Evolutionary conservation across 2,797 vertebrate genomes (phyloP), one percentile per base, ranked within the genome.

Genomic region (Mormyrops attenuatus): DNA sequence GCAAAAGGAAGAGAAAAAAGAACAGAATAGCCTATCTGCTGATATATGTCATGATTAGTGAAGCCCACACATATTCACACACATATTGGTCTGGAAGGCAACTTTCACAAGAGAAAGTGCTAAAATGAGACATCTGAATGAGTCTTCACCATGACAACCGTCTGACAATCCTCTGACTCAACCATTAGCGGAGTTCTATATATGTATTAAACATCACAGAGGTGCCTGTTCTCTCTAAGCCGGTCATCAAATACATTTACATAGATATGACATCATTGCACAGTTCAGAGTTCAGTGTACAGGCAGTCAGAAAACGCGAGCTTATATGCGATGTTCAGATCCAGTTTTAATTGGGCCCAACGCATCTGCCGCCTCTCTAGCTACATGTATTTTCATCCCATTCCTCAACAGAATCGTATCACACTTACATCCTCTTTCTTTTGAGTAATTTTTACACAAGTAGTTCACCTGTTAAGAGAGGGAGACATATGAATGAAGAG

Each of bases 401-500:
- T 11, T 2, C 30, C 55, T 13, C 50, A 34, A 38, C 41, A 50
- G 66, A 60, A 85, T 1, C 69, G 55, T 38, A 38, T 17, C 22
- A 89, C 60, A 93, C 96, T 94, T 93, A 97, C 96, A 95, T 94
- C 96, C 96, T 93, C 94, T 94, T 94, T 96, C 96, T 95, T 95
- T 96, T n/a, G 95, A 96, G 88, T 90, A 94, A 3, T 94, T 95
- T 63, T 91, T 95, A 57, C 92, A 93, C 77, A 95, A 93, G 91
- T 91, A 94, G 73, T 93, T 91, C n/a, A 95, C 88, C 96, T 97
- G 93, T 89, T 60, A 26, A 66, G 88, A 41, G 84, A 5, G 9
- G 4, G 34, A 1, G 7, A 38, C 20, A 82, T 6, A 17, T 17
- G 73, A 80, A 77, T 5, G 66, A 30, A 41, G 30, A 38, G 34